Evolutionary conservation across 2,113 vertebrate genomes (phyloP).

Genomic region (Leptosomus discolor): DNA sequence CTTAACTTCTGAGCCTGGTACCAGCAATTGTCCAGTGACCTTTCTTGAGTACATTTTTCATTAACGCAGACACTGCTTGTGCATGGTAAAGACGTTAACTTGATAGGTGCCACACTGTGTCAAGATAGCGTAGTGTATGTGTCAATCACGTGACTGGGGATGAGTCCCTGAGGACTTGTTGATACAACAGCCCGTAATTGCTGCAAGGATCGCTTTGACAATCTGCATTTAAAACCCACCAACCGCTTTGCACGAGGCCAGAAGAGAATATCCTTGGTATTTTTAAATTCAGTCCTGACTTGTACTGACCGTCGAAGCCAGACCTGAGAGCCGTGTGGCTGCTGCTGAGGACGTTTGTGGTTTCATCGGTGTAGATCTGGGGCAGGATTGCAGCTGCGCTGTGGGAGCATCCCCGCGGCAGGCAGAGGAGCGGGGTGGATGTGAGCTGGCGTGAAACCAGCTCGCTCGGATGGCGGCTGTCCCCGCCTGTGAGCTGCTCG

Average conservation of each 20-base stretch:
- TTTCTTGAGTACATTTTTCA: not conserved
- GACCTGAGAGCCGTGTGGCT: not conserved
- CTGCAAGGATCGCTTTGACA: constrained; percentile 25
- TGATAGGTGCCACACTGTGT: not conserved
- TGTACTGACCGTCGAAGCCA: not conserved
- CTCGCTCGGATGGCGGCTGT: not conserved
- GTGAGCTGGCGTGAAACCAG: not conserved
- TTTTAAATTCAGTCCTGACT: not conserved
- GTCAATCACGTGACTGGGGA: constrained; percentile 20
- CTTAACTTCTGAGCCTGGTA: not conserved
- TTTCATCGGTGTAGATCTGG: not conserved
- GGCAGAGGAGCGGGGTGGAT: not conserved
- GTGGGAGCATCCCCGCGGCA: not conserved
- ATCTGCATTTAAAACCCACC: constrained; percentile 60
- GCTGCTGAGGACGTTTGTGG: fast-evolving
- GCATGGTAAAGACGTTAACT: not conserved
- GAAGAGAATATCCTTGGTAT: not conserved
- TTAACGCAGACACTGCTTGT: not conserved
- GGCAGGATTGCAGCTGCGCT: too few relatives aligned
- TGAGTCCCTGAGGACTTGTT: constrained; percentile 55
- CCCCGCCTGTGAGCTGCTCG: too few relatives aligned
- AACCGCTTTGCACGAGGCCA: not conserved
- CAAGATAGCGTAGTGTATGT: not conserved
- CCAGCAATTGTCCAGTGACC: not conserved
- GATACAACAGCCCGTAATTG: constrained; percentile 58